A percentile compares a stretch with the other conserved stretches of the same genome.
phyloP scores from a whole-genome alignment of 1,140 invertebrate genomes.

The Pseudomyrmex cubaensis region DNA sequence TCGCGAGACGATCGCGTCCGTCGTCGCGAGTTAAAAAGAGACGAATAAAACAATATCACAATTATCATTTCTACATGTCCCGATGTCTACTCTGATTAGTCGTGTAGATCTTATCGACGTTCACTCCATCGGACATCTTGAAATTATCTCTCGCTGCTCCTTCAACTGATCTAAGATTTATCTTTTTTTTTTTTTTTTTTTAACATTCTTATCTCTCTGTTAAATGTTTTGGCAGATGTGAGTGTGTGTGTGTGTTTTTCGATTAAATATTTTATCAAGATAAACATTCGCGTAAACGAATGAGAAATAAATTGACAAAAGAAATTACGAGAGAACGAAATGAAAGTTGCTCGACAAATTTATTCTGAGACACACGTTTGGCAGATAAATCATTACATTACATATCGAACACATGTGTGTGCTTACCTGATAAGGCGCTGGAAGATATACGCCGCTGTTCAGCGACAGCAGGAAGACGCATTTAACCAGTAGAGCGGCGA shows the following conservation, averaged over 20 bases:
- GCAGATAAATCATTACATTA: not conserved
- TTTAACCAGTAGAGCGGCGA: constrained; percentile 96
- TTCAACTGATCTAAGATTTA: not conserved
- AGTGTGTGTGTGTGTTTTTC: not conserved
- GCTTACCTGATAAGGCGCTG: constrained; percentile 92
- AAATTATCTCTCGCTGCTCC: not conserved
- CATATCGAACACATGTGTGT: too few relatives aligned
- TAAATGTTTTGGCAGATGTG: not conserved
- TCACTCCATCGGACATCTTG: not conserved
- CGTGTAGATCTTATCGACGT: not conserved
- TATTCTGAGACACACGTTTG: too few relatives aligned
- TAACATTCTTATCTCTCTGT: not conserved
- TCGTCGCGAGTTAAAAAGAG: constrained; percentile 14
- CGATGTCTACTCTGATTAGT: constrained; percentile 26
- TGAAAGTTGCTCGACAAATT: not conserved
- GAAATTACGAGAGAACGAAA: too few relatives aligned
- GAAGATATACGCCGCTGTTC: constrained; percentile 96
- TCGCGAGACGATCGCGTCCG: constrained; percentile 35
- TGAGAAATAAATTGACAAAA: not conserved
- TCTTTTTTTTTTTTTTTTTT: constrained; percentile 11
- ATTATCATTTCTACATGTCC: not conserved
- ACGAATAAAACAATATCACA: not conserved
- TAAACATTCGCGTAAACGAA: not conserved
- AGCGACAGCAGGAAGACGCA: constrained; percentile 96
- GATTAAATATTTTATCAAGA: not conserved